Evolutionary conservation across 2,888 invertebrate genomes (phyloP).

Genomic region (Trichopria drosophilae): DNA sequence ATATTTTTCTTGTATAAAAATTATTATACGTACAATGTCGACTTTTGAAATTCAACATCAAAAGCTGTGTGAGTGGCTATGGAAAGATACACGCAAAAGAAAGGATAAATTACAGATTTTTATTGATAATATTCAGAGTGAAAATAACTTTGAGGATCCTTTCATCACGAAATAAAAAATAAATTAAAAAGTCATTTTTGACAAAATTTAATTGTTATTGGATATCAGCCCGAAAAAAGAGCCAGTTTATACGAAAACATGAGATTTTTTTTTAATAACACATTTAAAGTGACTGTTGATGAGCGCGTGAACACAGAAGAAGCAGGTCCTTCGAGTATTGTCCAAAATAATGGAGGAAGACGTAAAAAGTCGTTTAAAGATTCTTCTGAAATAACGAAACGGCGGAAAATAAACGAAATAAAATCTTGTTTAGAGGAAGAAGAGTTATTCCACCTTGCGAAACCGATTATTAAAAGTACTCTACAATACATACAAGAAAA

Average conservation of each 20-base stretch:
- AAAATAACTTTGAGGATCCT: neutral
- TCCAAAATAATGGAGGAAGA: neutral
- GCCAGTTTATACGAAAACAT: neutral
- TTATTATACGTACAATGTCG: too few species aligned
- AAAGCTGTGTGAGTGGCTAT: neutral
- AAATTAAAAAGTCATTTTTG: neutral
- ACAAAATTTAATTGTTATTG: neutral
- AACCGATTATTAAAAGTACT: neutral
- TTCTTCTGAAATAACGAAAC: neutral
- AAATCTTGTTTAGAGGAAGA: neutral
- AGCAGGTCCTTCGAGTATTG: neutral
- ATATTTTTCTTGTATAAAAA: too few species aligned
- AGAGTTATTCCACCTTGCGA: neutral
- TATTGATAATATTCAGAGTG: neutral
- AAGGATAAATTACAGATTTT: neutral
- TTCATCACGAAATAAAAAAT: neutral
- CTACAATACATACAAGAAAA: neutral
- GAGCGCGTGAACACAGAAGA: too few species aligned
- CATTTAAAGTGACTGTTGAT: neutral
- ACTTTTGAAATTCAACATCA: neutral
- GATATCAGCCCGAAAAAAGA: too few species aligned
- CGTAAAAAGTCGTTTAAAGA: neutral
- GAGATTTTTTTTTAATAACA: neutral
- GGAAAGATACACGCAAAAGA: neutral
- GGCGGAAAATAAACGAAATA: neutral